Conservation (phyloP, 2,797 vertebrate genomes). For the Sarcophilus harrisii region DNA sequence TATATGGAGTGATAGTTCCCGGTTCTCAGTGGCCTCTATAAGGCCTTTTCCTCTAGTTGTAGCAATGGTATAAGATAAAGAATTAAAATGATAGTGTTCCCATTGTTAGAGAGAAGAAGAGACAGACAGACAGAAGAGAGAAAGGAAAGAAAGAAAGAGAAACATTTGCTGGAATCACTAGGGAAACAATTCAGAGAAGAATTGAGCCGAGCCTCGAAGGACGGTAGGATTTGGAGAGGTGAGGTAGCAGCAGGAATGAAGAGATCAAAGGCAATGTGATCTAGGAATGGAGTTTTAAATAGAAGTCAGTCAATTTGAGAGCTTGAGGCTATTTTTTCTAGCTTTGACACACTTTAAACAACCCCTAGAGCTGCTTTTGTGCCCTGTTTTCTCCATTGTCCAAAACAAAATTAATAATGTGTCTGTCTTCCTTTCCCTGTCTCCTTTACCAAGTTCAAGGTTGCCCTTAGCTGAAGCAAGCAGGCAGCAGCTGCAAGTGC, state of each 20-base stretch:
- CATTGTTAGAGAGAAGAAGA: background rate
- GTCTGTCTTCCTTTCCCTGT: background rate
- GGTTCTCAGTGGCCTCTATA: background rate
- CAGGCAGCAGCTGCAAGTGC: background rate
- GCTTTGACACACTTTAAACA: background rate
- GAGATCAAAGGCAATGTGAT: background rate
- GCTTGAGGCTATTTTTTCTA: background rate
- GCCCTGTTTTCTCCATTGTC: background rate
- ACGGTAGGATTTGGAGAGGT: background rate
- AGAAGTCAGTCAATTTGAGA: background rate
- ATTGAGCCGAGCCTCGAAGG: background rate
- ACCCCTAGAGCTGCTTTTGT: background rate
- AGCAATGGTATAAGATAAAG: background rate
- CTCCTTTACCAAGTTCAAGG: background rate
- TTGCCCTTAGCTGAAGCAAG: background rate
- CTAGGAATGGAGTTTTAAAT: slow-evolving; percentile 8
- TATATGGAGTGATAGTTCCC: background rate
- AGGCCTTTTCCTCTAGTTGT: background rate
- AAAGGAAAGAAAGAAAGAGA: background rate
- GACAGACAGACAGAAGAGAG: no score
- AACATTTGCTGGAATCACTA: background rate
- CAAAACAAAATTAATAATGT: background rate
- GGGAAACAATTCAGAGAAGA: background rate
- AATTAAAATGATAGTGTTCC: background rate
- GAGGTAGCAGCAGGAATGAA: background rate